Conservation (phyloP, 2,113 vertebrate genomes). For the Scomber japonicus region DNA sequence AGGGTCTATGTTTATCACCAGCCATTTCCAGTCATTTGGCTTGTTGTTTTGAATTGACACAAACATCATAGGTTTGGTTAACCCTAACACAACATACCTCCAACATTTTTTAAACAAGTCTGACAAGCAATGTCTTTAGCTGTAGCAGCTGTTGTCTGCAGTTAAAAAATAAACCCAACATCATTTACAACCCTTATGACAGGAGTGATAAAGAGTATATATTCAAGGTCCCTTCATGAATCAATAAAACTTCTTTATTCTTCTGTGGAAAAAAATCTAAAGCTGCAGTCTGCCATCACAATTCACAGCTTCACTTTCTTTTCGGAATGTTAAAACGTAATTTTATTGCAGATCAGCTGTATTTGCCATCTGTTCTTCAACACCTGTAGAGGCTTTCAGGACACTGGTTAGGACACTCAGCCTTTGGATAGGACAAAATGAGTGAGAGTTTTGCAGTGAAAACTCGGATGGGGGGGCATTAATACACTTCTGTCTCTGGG, state of each 20-base stretch:
- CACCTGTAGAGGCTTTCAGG: conserved; percentile 8
- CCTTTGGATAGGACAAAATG: neutral
- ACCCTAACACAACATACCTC: neutral
- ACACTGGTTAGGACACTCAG: conserved; percentile 5
- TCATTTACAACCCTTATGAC: conserved; percentile 30
- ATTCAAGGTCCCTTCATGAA: conserved; percentile 12
- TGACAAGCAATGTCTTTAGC: conserved; percentile 3
- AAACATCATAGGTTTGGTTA: no score
- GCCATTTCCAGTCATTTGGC: neutral
- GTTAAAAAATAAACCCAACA: conserved; percentile 19
- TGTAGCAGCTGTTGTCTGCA: conserved; percentile 34
- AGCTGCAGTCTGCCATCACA: neutral
- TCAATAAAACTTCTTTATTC: neutral
- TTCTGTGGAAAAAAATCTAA: neutral
- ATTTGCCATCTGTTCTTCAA: conserved; percentile 11
- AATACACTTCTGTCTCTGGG: neutral
- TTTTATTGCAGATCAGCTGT: conserved; percentile 1
- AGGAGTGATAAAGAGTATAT: conserved; percentile 14
- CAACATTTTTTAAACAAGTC: conserved; percentile 6
- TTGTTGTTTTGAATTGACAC: neutral
- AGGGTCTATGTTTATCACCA: neutral
- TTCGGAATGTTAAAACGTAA: neutral
- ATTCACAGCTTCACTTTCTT: neutral
- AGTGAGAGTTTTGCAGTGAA: neutral
- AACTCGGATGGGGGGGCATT: neutral